Conservation (phyloP, 2,797 vertebrate genomes). For the Halcyon leucocephala region DNA sequence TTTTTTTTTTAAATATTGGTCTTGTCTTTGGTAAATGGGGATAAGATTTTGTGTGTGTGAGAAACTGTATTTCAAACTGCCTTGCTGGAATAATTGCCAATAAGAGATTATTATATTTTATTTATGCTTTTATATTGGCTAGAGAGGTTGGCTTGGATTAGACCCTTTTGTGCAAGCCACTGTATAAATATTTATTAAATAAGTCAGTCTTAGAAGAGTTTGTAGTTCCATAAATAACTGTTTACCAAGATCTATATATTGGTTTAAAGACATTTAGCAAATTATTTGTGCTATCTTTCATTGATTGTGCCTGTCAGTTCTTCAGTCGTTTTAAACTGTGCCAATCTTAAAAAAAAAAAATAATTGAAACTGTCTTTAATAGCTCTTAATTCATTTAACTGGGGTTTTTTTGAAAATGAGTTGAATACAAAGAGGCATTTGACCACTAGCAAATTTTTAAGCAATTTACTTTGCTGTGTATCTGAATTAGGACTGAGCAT, state of each 20-base stretch:
- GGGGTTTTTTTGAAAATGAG: background rate
- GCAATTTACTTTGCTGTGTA: background rate
- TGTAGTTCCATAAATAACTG: background rate
- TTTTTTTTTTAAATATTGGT: background rate
- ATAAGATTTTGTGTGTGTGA: background rate
- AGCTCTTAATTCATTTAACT: background rate
- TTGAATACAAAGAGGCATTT: background rate
- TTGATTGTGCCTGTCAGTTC: background rate
- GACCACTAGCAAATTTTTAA: background rate
- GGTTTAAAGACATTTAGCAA: background rate
- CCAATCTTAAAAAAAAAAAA: background rate
- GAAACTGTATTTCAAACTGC: background rate
- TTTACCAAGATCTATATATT: background rate
- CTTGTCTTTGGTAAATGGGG: background rate
- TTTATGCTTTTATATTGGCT: background rate
- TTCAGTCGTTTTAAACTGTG: background rate
- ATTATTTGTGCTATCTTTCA: background rate
- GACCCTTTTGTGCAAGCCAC: background rate
- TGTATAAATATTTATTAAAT: conserved; percentile 13
- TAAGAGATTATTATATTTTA: background rate
- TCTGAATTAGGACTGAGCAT: background rate
- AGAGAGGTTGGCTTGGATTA: background rate
- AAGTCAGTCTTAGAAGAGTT: background rate
- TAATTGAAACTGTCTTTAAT: background rate
- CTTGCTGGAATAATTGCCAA: background rate